phyloP scores from a whole-genome alignment of 2,888 invertebrate species.

The Tromatobia lineatoria region DNA sequence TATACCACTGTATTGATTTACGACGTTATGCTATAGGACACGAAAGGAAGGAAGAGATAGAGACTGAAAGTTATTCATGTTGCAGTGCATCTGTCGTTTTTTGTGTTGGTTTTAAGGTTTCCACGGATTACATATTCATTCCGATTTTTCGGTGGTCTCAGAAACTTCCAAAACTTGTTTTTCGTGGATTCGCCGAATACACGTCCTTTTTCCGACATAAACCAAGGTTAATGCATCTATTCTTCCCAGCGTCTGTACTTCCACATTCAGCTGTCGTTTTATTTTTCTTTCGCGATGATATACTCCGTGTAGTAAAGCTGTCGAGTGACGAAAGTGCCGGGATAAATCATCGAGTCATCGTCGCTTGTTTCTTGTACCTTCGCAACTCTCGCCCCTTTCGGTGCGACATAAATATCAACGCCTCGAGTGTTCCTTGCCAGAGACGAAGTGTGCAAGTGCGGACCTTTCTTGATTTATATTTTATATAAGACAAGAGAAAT shows the following conservation, averaged over 20 bases:
- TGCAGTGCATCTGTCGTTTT: neutral
- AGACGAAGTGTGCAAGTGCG: neutral
- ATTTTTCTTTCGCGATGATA: slow-evolving; percentile 29
- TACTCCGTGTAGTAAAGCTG: slow-evolving; percentile 56
- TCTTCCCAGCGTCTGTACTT: slow-evolving; percentile 44
- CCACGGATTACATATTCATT: slow-evolving; percentile 38
- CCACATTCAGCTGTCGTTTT: slow-evolving; percentile 13
- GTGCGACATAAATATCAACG: slow-evolving; percentile 27
- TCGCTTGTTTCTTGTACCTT: neutral
- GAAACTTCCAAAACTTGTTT: slow-evolving; percentile 22
- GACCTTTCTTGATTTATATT: neutral
- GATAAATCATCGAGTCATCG: slow-evolving; percentile 61
- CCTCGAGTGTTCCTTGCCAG: slow-evolving; percentile 3
- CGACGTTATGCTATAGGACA: neutral
- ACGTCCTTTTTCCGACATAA: slow-evolving; percentile 21
- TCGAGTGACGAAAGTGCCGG: slow-evolving; percentile 58
- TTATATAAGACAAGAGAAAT: neutral
- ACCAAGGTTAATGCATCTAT: slow-evolving; percentile 57
- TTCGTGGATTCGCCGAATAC: slow-evolving; percentile 9
- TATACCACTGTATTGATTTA: slow-evolving; percentile 47
- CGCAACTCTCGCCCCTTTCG: slow-evolving; percentile 2
- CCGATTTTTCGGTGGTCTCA: slow-evolving; percentile 7
- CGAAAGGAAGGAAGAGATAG: neutral
- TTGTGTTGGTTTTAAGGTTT: slow-evolving; percentile 1
- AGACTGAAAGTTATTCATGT: slow-evolving; percentile 7